phyloP scores from a whole-genome alignment of 1,140 invertebrate genomes.

The Planococcus citri region DNA sequence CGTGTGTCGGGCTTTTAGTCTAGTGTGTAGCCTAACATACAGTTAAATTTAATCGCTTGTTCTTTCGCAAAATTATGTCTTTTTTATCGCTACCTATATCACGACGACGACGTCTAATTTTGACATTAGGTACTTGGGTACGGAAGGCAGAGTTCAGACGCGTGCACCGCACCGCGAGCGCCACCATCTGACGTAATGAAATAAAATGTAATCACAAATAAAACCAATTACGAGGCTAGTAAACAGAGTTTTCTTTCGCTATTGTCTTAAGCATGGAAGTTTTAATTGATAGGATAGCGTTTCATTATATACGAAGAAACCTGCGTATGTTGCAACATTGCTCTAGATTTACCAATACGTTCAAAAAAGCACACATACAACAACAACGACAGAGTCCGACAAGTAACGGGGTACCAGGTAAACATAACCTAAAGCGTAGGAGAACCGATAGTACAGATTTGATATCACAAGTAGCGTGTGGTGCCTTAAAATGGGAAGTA shows the following conservation, averaged over 20 bases:
- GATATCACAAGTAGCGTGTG: conserved; percentile 9
- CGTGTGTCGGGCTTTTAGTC: too few species aligned
- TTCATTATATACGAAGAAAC: not conserved
- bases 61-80: not conserved
- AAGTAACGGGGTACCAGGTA: not conserved
- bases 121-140: not conserved
- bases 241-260: conserved; percentile 11
- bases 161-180: not conserved
- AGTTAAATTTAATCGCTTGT: not conserved
- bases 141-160: too few species aligned
- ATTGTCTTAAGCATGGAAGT: not conserved
- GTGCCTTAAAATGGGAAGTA: conserved; percentile 19
- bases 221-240: not conserved
- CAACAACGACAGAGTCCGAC: not conserved
- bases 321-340: conserved; percentile 9
- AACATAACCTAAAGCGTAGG: conserved; percentile 3
- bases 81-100: not conserved
- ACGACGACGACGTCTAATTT: too few species aligned
- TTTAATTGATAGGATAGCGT: conserved; percentile 10
- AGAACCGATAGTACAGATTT: conserved; percentile 14
- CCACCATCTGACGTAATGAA: not conserved
- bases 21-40: too few species aligned
- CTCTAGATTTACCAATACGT: conserved; percentile 1
- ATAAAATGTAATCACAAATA: conserved; percentile 13
- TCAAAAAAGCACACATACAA: not conserved